phyloP scores from a whole-genome alignment of 2,888 invertebrate species.

The Salpingus planirostris region DNA sequence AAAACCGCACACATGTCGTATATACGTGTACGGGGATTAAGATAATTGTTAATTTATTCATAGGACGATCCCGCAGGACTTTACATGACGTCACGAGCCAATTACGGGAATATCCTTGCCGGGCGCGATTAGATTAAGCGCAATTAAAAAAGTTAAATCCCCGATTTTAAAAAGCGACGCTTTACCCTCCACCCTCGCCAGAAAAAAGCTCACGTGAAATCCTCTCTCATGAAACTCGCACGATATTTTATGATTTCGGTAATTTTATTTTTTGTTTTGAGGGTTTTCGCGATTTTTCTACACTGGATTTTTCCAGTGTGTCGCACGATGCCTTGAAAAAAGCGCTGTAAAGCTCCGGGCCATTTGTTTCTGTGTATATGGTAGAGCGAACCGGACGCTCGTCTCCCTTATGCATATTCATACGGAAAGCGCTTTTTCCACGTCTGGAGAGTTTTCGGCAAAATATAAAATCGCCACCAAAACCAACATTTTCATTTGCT shows the following conservation, averaged over 20 bases:
- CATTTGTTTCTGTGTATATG: slow-evolving; percentile 14
- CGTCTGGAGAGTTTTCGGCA: slow-evolving; percentile 15
- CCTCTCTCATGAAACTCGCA: too few relatives aligned
- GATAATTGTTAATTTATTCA: slow-evolving; percentile 37
- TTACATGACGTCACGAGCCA: slow-evolving; percentile 29
- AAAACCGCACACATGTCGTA: too few relatives aligned
- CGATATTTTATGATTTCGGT: too few relatives aligned
- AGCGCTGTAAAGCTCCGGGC: slow-evolving; percentile 9
- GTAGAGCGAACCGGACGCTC: slow-evolving; percentile 13
- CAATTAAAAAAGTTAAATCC: slow-evolving; percentile 35
- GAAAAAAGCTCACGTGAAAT: too few relatives aligned
- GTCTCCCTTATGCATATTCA: slow-evolving; percentile 16
- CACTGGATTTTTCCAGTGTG: slow-evolving; percentile 8
- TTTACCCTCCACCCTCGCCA: too few relatives aligned
- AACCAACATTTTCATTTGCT: too few relatives aligned
- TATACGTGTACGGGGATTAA: slow-evolving; percentile 33
- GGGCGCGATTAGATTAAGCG: slow-evolving; percentile 32
- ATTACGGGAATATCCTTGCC: slow-evolving; percentile 31
- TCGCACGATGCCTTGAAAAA: slow-evolving; percentile 3
- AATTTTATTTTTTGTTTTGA: too few relatives aligned
- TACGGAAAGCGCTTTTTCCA: slow-evolving; percentile 16
- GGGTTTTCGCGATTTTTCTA: too few relatives aligned
- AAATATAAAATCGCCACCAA: too few relatives aligned
- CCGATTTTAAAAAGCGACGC: slow-evolving; percentile 30
- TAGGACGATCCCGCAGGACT: slow-evolving; percentile 30